Evolutionary conservation across 1,140 invertebrate species (phyloP), one percentile per base, ranked within the genome.

Genomic region (Halyomorpha halys): DNA sequence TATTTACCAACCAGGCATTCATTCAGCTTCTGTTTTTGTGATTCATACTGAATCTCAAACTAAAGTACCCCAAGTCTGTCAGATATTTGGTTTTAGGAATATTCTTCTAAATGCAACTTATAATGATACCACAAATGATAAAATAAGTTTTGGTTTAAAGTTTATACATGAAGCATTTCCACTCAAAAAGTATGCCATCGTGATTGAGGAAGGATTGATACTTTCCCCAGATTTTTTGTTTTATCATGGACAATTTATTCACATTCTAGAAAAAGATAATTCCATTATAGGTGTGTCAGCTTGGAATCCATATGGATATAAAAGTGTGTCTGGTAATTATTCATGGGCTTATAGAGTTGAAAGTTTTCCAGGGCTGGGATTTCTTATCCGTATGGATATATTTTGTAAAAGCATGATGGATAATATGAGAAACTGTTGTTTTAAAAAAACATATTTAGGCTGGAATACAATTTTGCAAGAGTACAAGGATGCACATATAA

Each of bases 151-250:
- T 69, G 64, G 62, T 65, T 3, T 47, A 70, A 39, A 76, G n/a
- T 65, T 30, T 44, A 71, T 67, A 71, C 73, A 27, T 66, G 64
- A 68, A 53, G 23, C 62, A 14, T 68, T 65, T 18, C 65, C 63
- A 0, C 64, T 71, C 21, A 71, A 78, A 71, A 70, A 74, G 30
- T 72, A 77, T 68, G 67, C 77, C 8, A 76, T 79, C 6, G 69
- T 80, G 2, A 69, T 80, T 34, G 77, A 79, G 70, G 78, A 79
- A 70, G 77, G 78, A 25, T 68, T 79, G 21, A 71, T 79, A 8
- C 63, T 80, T 44, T 71, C 77, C 21, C 76, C 77, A 30, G 78
- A 80, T 71, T 79, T 78, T 67, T 68, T 81, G 6, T 75, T 71
- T 63, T 80, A 75, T 68, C 72, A 79, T 70, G 75, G 75, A 5